Percentiles rank a stretch among this genome's conserved stretches.
Evolutionary conservation across 2,113 vertebrate species (phyloP).

Genomic region (Stegostoma tigrinum): DNA sequence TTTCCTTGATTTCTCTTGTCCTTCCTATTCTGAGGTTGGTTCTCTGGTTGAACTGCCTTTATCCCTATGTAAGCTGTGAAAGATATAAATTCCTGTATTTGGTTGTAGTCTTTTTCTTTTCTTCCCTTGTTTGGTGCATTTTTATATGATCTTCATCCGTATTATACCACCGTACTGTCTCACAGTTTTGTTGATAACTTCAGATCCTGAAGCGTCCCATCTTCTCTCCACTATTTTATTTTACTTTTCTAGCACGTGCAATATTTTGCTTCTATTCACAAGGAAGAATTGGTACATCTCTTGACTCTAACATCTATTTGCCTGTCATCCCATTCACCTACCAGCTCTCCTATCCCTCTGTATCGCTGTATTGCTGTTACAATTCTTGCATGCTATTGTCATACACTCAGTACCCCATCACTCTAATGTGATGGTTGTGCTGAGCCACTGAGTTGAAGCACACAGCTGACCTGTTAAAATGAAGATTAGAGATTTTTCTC

Average conservation of each 20-base stretch:
- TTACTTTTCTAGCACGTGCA: not conserved
- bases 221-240: not conserved
- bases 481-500: not conserved
- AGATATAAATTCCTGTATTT: not conserved
- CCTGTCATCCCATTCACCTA: not conserved
- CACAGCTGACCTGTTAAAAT: not conserved
- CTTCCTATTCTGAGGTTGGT: not conserved
- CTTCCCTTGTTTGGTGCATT: not conserved
- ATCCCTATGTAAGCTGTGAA: not conserved
- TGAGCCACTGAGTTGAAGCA: not conserved
- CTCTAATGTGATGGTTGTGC: not conserved
- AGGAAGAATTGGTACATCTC: not conserved
- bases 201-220: not conserved
- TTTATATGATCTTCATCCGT: not conserved
- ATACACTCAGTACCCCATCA: not conserved
- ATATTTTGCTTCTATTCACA: not conserved
- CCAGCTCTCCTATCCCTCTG: not conserved
- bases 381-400: not conserved
- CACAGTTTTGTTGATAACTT: not conserved
- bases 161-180: no score
- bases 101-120: not conserved
- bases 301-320: not conserved
- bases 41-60: not conserved
- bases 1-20: not conserved
- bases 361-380: not conserved